Evolutionary conservation across 2,888 invertebrate species (phyloP).

Genomic region (Scelioninae gen. 1): DNA sequence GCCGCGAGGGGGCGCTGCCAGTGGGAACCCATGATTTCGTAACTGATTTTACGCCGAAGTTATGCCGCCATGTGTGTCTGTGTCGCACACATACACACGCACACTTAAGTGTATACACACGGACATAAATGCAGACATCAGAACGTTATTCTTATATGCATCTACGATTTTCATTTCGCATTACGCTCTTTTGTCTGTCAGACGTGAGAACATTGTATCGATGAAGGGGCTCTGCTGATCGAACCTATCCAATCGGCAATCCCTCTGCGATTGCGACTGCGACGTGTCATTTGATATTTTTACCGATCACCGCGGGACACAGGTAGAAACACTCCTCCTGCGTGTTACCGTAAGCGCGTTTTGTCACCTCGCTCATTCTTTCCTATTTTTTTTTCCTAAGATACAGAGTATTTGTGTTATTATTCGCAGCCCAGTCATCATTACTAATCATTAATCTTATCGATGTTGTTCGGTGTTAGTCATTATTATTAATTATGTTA

Average conservation of each 20-base stretch:
- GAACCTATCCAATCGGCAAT: constrained; percentile 75
- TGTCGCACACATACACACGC: constrained; percentile 7
- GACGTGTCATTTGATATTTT: constrained; percentile 72
- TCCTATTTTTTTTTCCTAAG: constrained; percentile 6
- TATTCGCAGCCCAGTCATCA: constrained; percentile 53
- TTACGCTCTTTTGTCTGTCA: constrained; percentile 77
- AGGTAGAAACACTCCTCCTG: constrained; percentile 61
- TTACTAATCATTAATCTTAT: constrained; percentile 63
- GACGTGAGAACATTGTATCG: constrained; percentile 80
- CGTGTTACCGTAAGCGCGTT: constrained; percentile 30
- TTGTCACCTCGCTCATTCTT: constrained; percentile 42
- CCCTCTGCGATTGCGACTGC: constrained; percentile 48
- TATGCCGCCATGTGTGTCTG: constrained; percentile 45
- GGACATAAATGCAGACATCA: neutral
- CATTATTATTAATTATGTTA: constrained; percentile 61
- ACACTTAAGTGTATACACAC: neutral
- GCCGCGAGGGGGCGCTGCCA: constrained; percentile 73
- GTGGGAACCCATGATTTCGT: constrained; percentile 77
- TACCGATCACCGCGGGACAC: constrained; percentile 70
- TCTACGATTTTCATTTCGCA: constrained; percentile 74
- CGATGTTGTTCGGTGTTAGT: constrained; percentile 45
- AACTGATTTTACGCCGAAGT: constrained; percentile 75
- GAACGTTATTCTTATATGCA: constrained; percentile 57
- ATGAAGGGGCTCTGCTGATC: constrained; percentile 73
- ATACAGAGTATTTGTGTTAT: constrained; percentile 34